phyloP scores from a whole-genome alignment of 1,140 invertebrate genomes.

The Ephestia elutella region DNA sequence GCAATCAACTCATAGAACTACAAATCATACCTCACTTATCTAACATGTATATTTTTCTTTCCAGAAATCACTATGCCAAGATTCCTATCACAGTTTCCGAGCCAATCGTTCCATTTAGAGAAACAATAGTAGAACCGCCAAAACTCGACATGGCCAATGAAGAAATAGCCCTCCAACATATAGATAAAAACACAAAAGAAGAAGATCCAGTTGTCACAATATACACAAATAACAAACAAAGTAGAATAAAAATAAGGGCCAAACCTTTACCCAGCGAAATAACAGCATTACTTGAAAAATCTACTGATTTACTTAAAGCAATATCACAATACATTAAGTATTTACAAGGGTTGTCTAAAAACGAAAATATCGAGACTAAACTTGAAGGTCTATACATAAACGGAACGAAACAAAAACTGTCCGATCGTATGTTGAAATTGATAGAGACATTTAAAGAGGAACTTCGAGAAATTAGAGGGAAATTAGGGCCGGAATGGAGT shows the following conservation, averaged over 20 bases:
- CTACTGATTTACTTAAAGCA: slow-evolving; percentile 75
- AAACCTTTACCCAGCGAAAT: slow-evolving; percentile 85
- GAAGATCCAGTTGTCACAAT: slow-evolving; percentile 76
- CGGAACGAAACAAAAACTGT: slow-evolving; percentile 47
- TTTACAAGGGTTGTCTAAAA: slow-evolving; percentile 48
- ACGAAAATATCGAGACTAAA: slow-evolving; percentile 49
- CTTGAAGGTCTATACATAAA: slow-evolving; percentile 43
- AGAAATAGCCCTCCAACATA: slow-evolving; percentile 78
- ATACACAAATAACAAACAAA: slow-evolving; percentile 82
- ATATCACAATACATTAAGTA: slow-evolving; percentile 64
- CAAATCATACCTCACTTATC: background rate
- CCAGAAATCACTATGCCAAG: slow-evolving; percentile 85
- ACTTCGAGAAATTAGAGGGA: slow-evolving; percentile 78
- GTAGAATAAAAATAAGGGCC: slow-evolving; percentile 84
- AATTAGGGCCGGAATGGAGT: slow-evolving; percentile 75
- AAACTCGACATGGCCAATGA: slow-evolving; percentile 94
- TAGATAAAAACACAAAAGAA: slow-evolving; percentile 46
- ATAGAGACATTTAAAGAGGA: slow-evolving; percentile 79
- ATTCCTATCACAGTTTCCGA: slow-evolving; percentile 92
- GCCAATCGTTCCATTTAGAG: slow-evolving; percentile 96
- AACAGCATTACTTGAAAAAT: slow-evolving; percentile 77
- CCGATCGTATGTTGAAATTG: slow-evolving; percentile 73
- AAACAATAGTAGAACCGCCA: slow-evolving; percentile 91
- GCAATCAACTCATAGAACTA: no score
- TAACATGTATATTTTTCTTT: slow-evolving; percentile 31